Conservation (phyloP, 2,888 invertebrate genomes). For the Idaea straminata region DNA sequence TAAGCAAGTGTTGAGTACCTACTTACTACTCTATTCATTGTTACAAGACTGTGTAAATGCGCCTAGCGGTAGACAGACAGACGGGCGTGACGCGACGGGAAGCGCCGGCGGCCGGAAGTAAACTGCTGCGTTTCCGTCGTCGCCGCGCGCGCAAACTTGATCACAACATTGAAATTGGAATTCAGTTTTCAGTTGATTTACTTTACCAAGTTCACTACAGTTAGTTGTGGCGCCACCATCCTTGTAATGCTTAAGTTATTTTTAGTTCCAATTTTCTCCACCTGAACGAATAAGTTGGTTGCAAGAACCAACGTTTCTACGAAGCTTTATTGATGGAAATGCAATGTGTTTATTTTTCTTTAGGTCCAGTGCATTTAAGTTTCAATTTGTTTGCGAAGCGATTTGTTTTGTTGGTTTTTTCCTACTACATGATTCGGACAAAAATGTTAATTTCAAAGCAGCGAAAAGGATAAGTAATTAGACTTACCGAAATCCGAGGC, state of each 20-base stretch:
- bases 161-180: constrained; percentile 46
- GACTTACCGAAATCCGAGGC: background rate
- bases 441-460: background rate
- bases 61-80: constrained; percentile 38
- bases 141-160: constrained; percentile 56
- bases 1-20: too few relatives aligned
- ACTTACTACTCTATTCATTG: background rate
- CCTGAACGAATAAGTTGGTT: background rate
- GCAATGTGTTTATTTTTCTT: constrained; percentile 12
- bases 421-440: background rate
- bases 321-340: background rate
- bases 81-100: constrained; percentile 58
- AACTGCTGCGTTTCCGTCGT: constrained; percentile 31
- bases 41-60: constrained; percentile 34
- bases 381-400: constrained; percentile 6
- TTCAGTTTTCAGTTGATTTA: constrained; percentile 31
- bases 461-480: background rate
- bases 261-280: background rate
- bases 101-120: constrained; percentile 45
- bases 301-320: background rate
- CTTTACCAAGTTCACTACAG: background rate
- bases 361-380: constrained; percentile 5
- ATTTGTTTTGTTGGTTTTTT: background rate
- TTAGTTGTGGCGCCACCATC: background rate
- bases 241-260: background rate